Evolutionary conservation across 1,140 invertebrate species (phyloP).

Genomic region (Aporrectodea caliginosa): DNA sequence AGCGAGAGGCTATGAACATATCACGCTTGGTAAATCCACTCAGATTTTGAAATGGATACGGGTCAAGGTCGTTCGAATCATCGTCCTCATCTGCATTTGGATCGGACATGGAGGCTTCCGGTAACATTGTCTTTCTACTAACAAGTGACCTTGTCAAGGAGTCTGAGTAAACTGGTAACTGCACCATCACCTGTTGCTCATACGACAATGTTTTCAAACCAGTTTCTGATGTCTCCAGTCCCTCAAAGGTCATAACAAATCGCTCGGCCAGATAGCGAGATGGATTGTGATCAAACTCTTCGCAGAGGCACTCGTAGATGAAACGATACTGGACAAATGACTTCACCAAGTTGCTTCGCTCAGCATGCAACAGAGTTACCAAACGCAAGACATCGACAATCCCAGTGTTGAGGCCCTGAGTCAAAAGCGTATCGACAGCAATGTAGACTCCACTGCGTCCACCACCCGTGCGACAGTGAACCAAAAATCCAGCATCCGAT

Average conservation of each 20-base stretch:
- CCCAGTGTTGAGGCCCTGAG: slow-evolving; percentile 12
- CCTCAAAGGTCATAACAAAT: neutral
- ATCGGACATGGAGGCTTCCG: too few species aligned
- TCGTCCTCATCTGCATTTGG: neutral
- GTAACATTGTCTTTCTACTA: too few species aligned
- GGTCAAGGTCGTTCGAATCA: neutral
- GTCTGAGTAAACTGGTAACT: neutral
- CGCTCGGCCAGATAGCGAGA: neutral
- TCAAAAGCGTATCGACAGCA: slow-evolving; percentile 12
- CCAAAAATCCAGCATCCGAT: neutral
- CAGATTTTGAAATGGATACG: neutral
- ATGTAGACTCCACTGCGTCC: slow-evolving; percentile 8
- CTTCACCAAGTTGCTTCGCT: slow-evolving; percentile 19
- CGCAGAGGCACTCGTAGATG: slow-evolving; percentile 18
- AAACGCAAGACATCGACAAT: slow-evolving; percentile 4
- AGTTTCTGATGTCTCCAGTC: neutral
- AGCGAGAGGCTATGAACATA: neutral
- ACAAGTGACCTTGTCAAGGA: too few species aligned
- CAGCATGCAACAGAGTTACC: slow-evolving; percentile 10
- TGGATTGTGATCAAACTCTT: slow-evolving; percentile 15
- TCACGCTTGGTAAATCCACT: neutral
- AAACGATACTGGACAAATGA: slow-evolving; percentile 9
- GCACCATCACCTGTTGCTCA: neutral
- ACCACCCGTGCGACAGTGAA: slow-evolving; percentile 1
- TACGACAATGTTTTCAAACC: neutral